Conservation (phyloP, 2,888 invertebrate genomes). For the Onchidella celtica region DNA sequence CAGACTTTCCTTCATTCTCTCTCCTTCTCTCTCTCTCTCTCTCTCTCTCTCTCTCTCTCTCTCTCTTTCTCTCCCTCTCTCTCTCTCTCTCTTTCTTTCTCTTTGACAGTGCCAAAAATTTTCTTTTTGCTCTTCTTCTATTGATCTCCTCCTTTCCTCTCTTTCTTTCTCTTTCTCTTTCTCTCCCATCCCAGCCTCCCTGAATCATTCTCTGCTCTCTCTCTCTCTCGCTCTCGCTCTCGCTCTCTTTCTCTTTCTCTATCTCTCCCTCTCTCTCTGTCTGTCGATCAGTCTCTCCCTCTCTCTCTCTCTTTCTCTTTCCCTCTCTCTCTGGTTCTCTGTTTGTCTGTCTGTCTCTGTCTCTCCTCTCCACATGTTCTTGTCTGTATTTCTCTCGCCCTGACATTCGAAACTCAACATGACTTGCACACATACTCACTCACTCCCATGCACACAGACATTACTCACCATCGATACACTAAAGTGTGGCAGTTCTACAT, state of each 20-base stretch:
- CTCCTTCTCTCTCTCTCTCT: slow-evolving; percentile 5
- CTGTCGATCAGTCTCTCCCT: too few species aligned
- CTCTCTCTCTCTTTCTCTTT: not conserved
- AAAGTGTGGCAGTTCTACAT: too few species aligned
- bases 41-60: slow-evolving; percentile 1
- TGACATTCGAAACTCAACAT: too few species aligned
- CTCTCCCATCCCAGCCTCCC: not conserved
- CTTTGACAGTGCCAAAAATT: not conserved
- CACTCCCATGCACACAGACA: too few species aligned
- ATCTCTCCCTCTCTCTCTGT: too few species aligned
- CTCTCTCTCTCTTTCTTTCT: slow-evolving; percentile 9
- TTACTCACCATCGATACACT: too few species aligned
- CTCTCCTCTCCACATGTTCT: too few species aligned
- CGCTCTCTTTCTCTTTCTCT: too few species aligned
- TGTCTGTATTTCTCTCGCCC: too few species aligned
- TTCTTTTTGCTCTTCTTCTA: not conserved
- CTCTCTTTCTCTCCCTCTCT: not conserved
- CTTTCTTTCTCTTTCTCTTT: not conserved
- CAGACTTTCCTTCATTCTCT: not conserved
- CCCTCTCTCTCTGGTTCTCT: too few species aligned
- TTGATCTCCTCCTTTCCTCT: not conserved
- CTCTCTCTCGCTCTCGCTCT: slow-evolving; percentile 4
- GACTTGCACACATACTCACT: too few species aligned
- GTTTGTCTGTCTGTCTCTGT: too few species aligned
- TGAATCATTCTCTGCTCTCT: not conserved